Base-by-base conservation (phyloP, 2,888 invertebrate genomes). In the Volucella zonaria region DNA sequence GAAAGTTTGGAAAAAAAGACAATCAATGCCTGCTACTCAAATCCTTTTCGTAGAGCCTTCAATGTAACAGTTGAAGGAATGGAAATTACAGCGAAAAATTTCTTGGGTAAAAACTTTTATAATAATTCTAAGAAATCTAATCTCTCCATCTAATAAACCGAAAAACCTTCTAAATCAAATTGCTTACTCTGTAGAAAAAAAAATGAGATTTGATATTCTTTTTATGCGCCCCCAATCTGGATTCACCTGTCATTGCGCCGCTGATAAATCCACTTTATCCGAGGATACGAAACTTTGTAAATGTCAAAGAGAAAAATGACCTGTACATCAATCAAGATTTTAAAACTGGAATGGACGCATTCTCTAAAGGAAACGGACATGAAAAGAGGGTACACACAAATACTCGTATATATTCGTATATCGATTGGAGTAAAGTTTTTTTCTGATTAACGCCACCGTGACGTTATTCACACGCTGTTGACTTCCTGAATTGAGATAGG, bases 241-340 rank as follows among this genome's bases (percentile, higher is more conserved):
- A 18, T 18, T 56, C 42, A 73, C 51, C 73, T 49, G 66, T 47
- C 59, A 78, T 12, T n/a, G 18, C 31, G 76, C 66, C 43, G 54
- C 62, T 67, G 61, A 58, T 78, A 74, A 82, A 59, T 54, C 79
- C 64, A 64, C 64, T 78, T 70, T 38, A 79, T 74, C 62, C 74
- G 74, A 64, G 62, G 56, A 79, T 68, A 54, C 68, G 42, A 73
- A 68, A 74, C 52, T 82, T 64, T 68, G 43, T 64, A 40, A 58
- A 62, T 71, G 75, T 67, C 56, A 70, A 73, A 62, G 61, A 73
- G 62, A 85, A 80, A 79, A 76, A 85, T 71, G 61, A 67, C 71
- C 66, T 71, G 58, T 45, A 64, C 76, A 85, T 85, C 71, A 80
- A 85, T 80, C 80, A 76, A 80, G 71, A 76, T 76, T 75, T 79